Conservation (phyloP, 1,140 invertebrate genomes). For the Temnothorax nylanderi region DNA sequence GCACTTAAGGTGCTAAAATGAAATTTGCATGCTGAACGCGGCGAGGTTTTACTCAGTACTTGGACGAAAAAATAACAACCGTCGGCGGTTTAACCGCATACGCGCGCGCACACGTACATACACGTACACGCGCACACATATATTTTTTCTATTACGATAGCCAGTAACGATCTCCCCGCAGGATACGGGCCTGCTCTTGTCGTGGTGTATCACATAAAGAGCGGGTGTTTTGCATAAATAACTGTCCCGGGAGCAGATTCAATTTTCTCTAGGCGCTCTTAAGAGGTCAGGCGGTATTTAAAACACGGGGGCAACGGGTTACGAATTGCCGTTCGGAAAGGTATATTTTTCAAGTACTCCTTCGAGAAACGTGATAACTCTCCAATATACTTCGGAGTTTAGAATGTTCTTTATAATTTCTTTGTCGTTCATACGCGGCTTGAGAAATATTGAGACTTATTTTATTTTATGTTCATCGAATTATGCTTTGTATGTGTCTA, state of each 20-base stretch:
- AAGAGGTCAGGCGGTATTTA: slow-evolving; percentile 61
- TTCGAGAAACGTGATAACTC: neutral
- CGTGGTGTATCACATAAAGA: slow-evolving; percentile 62
- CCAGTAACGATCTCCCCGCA: slow-evolving; percentile 60
- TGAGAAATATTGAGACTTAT: neutral
- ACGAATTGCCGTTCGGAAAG: neutral
- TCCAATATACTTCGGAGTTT: neutral
- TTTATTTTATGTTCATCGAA: neutral
- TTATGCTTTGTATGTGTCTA: neutral
- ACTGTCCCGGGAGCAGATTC: slow-evolving; percentile 67
- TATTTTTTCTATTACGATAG: slow-evolving; percentile 59
- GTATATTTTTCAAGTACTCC: neutral
- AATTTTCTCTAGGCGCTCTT: slow-evolving; percentile 70
- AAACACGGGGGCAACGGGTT: slow-evolving; percentile 42
- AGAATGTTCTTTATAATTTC: neutral
- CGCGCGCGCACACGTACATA: neutral
- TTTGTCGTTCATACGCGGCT: neutral
- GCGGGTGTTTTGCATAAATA: slow-evolving; percentile 73
- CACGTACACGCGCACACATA: slow-evolving; percentile 19
- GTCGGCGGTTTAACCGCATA: slow-evolving; percentile 60
- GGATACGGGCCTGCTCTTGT: slow-evolving; percentile 59
- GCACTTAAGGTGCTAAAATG: slow-evolving; percentile 70
- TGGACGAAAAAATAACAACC: slow-evolving; percentile 69
- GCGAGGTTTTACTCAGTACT: slow-evolving; percentile 54
- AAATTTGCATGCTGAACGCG: slow-evolving; percentile 73